These are phyloP conservation scores for Artemia franciscana DNA, from an alignment of 1,140 invertebrate species.

Conservation along the genomic window DNA sequence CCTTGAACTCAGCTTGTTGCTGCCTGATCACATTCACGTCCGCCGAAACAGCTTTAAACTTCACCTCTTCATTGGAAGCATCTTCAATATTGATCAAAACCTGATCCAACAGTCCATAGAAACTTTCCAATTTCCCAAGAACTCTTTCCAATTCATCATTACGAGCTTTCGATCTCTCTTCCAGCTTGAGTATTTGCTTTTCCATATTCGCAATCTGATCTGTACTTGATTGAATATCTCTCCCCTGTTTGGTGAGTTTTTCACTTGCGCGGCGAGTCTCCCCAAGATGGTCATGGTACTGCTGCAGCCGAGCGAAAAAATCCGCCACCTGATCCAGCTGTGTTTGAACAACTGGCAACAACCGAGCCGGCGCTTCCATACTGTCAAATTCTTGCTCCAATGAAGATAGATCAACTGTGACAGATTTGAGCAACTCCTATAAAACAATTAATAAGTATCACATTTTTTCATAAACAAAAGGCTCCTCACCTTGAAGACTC, in stretches of 20 bases:
- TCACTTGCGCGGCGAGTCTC: slow-evolving; percentile 46
- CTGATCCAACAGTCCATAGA: slow-evolving; percentile 48
- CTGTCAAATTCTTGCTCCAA: slow-evolving; percentile 60
- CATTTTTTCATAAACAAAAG: too few relatives aligned
- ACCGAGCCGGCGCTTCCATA: slow-evolving; percentile 60
- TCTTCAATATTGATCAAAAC: slow-evolving; percentile 53
- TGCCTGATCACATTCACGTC: slow-evolving; percentile 68
- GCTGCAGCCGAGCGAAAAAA: slow-evolving; percentile 33
- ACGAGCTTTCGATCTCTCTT: slow-evolving; percentile 44
- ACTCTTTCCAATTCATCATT: slow-evolving; percentile 49
- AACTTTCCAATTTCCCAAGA: slow-evolving; percentile 49
- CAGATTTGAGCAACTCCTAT: slow-evolving; percentile 47
- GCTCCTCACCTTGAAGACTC: too few relatives aligned
- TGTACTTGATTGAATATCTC: slow-evolving; percentile 47
- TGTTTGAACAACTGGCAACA: slow-evolving; percentile 54
- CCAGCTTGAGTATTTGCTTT: slow-evolving; percentile 48
- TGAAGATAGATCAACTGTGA: slow-evolving; percentile 44
- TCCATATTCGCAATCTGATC: slow-evolving; percentile 53
- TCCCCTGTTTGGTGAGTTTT: slow-evolving; percentile 54
- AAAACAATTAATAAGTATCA: slow-evolving; percentile 9
- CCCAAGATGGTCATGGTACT: slow-evolving; percentile 30
- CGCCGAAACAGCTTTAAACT: slow-evolving; percentile 62
- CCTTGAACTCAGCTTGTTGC: slow-evolving; percentile 73
- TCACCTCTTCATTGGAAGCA: slow-evolving; percentile 37
- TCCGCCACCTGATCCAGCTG: slow-evolving; percentile 56